phyloP scores from a whole-genome alignment of 2,797 vertebrate genomes.

The Sebastes minor region DNA sequence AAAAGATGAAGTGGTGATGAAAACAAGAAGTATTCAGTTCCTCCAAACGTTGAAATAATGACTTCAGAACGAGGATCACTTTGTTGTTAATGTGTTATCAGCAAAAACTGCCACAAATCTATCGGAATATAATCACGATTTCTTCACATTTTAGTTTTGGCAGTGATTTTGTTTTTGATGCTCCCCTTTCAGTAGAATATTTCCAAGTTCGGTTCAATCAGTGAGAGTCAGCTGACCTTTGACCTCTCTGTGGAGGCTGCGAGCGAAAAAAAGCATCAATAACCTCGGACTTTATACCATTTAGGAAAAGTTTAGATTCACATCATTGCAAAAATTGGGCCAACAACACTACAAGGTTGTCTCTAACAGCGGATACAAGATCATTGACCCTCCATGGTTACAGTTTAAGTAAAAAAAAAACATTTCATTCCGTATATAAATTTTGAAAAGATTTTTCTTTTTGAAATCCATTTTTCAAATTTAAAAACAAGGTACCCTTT shows the following conservation, averaged over 20 bases:
- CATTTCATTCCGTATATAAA: conserved; percentile 10
- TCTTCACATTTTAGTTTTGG: conserved; percentile 42
- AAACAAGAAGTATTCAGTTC: neutral
- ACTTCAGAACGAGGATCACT: conserved; percentile 34
- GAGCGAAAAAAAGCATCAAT: neutral
- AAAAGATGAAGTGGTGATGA: neutral
- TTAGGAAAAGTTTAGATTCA: conserved; percentile 8
- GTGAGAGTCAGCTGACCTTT: neutral
- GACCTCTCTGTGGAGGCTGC: neutral
- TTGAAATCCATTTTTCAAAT: neutral
- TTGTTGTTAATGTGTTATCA: conserved; percentile 18
- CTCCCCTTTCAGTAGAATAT: neutral
- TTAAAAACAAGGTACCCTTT: neutral
- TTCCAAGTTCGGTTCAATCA: neutral
- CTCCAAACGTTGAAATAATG: conserved; percentile 42
- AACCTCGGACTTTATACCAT: neutral
- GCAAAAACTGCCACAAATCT: neutral
- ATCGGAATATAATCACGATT: neutral
- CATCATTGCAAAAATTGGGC: neutral
- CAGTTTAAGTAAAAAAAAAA: neutral
- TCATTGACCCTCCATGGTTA: neutral
- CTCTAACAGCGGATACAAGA: conserved; percentile 1
- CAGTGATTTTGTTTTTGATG: conserved; percentile 43
- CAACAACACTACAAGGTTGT: conserved; percentile 34
- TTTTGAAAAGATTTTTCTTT: neutral